Conservation (phyloP, 2,888 invertebrate genomes). For the Spicauda simplicius region DNA sequence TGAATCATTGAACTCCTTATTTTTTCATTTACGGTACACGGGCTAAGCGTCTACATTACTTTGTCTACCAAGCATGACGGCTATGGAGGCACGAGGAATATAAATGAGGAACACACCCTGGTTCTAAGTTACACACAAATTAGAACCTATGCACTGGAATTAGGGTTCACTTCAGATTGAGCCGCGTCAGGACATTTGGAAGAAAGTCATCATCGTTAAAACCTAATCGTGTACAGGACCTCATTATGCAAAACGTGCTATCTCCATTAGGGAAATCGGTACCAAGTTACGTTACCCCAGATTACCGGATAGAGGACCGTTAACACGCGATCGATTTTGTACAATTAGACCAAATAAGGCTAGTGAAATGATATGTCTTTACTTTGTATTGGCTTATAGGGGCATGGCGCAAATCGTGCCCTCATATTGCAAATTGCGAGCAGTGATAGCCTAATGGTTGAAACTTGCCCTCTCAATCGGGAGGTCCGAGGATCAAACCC, state of each 20-base stretch:
- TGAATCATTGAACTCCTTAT: conserved; percentile 22
- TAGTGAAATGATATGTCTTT: background rate
- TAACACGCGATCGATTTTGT: conserved; percentile 6
- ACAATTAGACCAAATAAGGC: background rate
- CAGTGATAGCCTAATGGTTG: too few relatives aligned
- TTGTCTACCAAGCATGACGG: conserved; percentile 71
- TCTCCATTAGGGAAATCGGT: conserved; percentile 56
- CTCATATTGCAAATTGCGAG: too few relatives aligned
- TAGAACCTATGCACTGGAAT: conserved; percentile 38
- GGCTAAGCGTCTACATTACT: conserved; percentile 60
- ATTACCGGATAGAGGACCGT: conserved; percentile 15
- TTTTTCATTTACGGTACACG: conserved; percentile 30
- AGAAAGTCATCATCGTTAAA: conserved; percentile 77
- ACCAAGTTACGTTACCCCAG: conserved; percentile 25
- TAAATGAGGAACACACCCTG: conserved; percentile 66
- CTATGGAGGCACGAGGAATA: conserved; percentile 63
- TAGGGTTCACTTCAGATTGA: conserved; percentile 47
- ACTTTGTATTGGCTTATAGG: too few relatives aligned
- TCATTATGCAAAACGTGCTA: conserved; percentile 73
- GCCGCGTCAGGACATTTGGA: conserved; percentile 42
- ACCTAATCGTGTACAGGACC: conserved; percentile 75
- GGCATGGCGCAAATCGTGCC: too few relatives aligned
- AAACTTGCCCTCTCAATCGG: too few relatives aligned
- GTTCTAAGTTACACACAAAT: conserved; percentile 35
- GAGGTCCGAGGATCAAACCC: too few relatives aligned